Evolutionary conservation across 2,113 vertebrate species (phyloP), one percentile per base, ranked within the genome.

Genomic region (Oreocharis arfaki): DNA sequence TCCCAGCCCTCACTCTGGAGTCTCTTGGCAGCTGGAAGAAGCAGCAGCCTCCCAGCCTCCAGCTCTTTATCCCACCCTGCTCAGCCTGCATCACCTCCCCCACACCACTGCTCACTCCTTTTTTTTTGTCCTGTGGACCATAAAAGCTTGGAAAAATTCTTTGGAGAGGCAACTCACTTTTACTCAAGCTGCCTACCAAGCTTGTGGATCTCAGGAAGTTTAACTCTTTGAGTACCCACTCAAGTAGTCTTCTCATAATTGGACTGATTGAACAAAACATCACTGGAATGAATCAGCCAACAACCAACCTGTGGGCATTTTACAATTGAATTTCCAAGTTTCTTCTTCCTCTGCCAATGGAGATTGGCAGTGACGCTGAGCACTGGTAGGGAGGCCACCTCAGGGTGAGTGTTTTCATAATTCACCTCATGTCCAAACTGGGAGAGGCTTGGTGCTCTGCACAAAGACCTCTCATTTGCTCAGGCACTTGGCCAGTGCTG

Each of bases 91-190:
- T 26, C 10, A 17, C 22, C 50, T 3, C 20, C 24, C 24, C 9
- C 6, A 57, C 4, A 1, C 4, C 2, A 3, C 39, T 49, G 8
- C 42, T 52, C 41, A 14, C 5, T 41, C 5, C 1, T 22, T 49
- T 59, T 41, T 21, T 59, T 24, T 46, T 33, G 10, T 16, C 26
- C 26, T 13, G 5, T 55, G 42, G 32, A 16, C 30, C 11, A 7
- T 16, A 63, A 95, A 65, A 78, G 5, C 20, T 50, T 68, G 56
- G 7, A 24, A 82, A 84, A 85, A 60, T 17, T 73, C 35, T 68
- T 86, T 65, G 60, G 56, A 70, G 8, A 55, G 24, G 33, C 13
- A 85, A 46, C 3, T 35, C 32, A 20, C 7, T 79, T 87, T 28
- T 26, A 68, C 3, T 41, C 32, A 69, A 91, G 7, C 21, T 82